Evolutionary conservation across 2,797 vertebrate species (phyloP), one percentile per base, ranked within the genome.

Genomic region (Trachurus trachurus): DNA sequence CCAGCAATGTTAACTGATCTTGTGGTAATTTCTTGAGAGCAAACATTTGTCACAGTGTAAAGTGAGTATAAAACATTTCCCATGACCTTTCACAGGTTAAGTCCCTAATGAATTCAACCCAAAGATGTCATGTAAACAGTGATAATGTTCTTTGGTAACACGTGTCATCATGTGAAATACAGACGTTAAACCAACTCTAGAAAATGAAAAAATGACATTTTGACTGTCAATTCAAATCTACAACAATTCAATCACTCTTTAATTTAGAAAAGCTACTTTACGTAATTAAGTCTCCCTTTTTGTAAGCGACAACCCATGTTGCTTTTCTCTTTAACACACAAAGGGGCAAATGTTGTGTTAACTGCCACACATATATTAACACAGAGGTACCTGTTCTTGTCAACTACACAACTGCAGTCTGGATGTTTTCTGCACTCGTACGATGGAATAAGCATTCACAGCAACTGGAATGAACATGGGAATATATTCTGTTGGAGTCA

Each of bases 1-100:
- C 71, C 40, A 1, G 65, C 64, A 58, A 75, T 73, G 81, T 87
- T 70, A 90, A 87, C 64, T 49, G 80, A 92, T 88, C 85, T 71
- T 2, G 57, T 58, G 66, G 47, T 86, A 78, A 89, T 81, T 80
- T 81, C 59, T 71, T 26, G 8, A 80, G 58, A 71, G 52, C 50
- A 87, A 92, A 87, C 86, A 84, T 76, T 82, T 65, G 56, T 89
- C 72, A 84, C 22, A 4, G 68, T 10, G 71, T 69, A 45, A 84
- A 71, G 70, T 79, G 82, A 83, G 58, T 34, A 72, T 66, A 66
- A 76, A 86, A 74, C 61, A 75, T 73, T 71, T 76, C 47, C 70
- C 47, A 67, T 65, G 62, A 87, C 69, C 73, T 74, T 66, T 75
- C 11, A 26, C 37, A 66, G 68, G 59, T 83, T 61, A 78, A 63